These are phyloP conservation scores for Asarcornis scutulata DNA, from an alignment of 2,113 vertebrate genomes.

Conservation along the genomic window DNA sequence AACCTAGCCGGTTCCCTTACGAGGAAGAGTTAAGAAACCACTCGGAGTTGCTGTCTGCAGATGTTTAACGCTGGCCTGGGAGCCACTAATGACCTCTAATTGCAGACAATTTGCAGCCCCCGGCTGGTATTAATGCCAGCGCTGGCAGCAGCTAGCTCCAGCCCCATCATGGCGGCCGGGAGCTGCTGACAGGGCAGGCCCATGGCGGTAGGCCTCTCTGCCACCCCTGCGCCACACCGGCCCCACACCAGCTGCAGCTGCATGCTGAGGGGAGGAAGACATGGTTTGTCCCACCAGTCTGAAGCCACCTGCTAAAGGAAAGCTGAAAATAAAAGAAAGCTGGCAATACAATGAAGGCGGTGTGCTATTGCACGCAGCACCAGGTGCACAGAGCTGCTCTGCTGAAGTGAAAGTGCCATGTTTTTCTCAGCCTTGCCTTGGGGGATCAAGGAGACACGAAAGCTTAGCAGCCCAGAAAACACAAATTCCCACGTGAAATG, in stretches of 20 bases:
- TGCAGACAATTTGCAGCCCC: not conserved
- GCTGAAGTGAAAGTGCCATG: not conserved
- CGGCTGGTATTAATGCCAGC: not conserved
- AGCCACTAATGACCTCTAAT: not conserved
- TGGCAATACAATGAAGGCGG: not conserved
- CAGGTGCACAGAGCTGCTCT: accelerated
- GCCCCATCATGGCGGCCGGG: not conserved
- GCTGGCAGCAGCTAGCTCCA: not conserved
- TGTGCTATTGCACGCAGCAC: not conserved
- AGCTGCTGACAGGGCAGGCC: not conserved
- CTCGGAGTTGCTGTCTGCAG: not conserved
- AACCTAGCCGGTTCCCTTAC: not conserved
- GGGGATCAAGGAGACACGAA: not conserved
- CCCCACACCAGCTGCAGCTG: not conserved
- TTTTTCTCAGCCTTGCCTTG: not conserved
- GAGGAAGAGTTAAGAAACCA: not conserved
- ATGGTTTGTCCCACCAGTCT: not conserved
- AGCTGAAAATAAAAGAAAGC: not conserved
- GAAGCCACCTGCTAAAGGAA: not conserved
- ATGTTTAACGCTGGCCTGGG: not conserved
- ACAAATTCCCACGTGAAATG: not conserved
- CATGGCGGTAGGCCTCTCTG: not conserved
- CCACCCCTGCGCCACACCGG: not conserved
- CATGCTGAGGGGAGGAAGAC: not conserved
- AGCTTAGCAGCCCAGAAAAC: not conserved